A percentile compares a stretch with the other conserved stretches of the same genome.
These are phyloP conservation scores for Pseudomyrmex concolor DNA, from an alignment of 1,140 invertebrate species.

Conservation along the genomic window DNA sequence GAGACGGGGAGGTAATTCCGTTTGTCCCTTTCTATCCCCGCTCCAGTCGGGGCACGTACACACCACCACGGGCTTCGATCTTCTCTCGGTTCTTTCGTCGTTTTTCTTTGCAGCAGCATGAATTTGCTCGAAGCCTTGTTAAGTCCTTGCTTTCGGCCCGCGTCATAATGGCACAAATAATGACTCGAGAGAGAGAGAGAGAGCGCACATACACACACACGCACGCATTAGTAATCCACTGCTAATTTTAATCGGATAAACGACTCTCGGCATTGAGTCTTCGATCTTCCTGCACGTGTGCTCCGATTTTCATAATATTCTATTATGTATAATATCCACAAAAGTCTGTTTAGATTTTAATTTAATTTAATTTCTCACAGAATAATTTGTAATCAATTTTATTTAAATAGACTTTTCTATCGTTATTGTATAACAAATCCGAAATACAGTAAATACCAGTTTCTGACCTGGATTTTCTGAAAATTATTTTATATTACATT, in stretches of 20 bases:
- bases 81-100: constrained; percentile 1
- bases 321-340: too few species aligned
- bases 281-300: neutral
- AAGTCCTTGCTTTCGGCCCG: constrained; percentile 62
- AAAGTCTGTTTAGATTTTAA: too few species aligned
- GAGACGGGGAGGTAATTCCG: constrained; percentile 21
- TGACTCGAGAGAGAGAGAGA: constrained; percentile 37
- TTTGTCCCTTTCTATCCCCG: constrained; percentile 39
- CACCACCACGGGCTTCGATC: constrained; percentile 15
- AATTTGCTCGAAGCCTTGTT: constrained; percentile 67
- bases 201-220: constrained; percentile 46
- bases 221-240: constrained; percentile 43
- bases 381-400: too few species aligned
- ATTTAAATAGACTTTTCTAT: too few species aligned
- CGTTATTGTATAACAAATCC: too few species aligned
- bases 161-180: constrained; percentile 72
- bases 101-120: constrained; percentile 27
- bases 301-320: neutral
- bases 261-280: constrained; percentile 12
- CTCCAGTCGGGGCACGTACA: constrained; percentile 3
- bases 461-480: too few species aligned
- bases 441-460: too few species aligned
- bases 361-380: too few species aligned
- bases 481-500: too few species aligned
- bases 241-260: constrained; percentile 39